Percentiles rank a stretch among this genome's conserved stretches.
Conservation (phyloP, 2,113 vertebrate genomes). For the Phyllopteryx taeniolatus region DNA sequence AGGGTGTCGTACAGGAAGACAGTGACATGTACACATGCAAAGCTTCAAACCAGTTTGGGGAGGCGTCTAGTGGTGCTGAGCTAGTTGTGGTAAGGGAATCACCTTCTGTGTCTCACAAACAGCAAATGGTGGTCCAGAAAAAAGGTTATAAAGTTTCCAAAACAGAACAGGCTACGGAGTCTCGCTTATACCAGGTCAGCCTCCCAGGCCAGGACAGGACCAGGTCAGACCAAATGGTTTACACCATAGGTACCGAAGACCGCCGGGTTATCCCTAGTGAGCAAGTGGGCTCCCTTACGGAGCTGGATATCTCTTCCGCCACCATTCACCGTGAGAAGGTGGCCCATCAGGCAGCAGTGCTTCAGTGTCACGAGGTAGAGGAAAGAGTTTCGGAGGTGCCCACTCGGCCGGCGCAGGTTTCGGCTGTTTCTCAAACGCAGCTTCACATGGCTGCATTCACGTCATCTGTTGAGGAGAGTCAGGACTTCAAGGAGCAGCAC, state of each 20-base stretch:
- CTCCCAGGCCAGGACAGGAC: slow-evolving; percentile 69
- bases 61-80: slow-evolving; percentile 77
- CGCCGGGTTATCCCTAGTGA: slow-evolving; percentile 72
- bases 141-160: slow-evolving; percentile 72
- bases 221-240: slow-evolving; percentile 72
- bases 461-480: slow-evolving; percentile 72
- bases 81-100: slow-evolving; percentile 73
- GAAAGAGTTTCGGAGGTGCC: slow-evolving; percentile 63
- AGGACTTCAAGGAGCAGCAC: slow-evolving; percentile 76
- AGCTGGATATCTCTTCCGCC: slow-evolving; percentile 70
- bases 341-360: slow-evolving; percentile 73
- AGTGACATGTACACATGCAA: slow-evolving; percentile 80
- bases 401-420: slow-evolving; percentile 45
- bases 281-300: slow-evolving; percentile 64
- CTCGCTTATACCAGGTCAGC: slow-evolving; percentile 75
- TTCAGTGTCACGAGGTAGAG: slow-evolving; percentile 70
- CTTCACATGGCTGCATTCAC: slow-evolving; percentile 70
- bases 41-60: slow-evolving; percentile 77
- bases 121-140: slow-evolving; percentile 51
- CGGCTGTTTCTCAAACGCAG: slow-evolving; percentile 63
- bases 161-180: slow-evolving; percentile 73
- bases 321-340: slow-evolving; percentile 68
- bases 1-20: slow-evolving; percentile 71
- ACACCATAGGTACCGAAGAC: slow-evolving; percentile 77
- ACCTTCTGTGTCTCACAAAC: slow-evolving; percentile 43